A percentile compares a stretch with the other conserved stretches of the same genome.
Conservation (phyloP, 2,888 invertebrate genomes). For the Rhabditoides inermis region DNA sequence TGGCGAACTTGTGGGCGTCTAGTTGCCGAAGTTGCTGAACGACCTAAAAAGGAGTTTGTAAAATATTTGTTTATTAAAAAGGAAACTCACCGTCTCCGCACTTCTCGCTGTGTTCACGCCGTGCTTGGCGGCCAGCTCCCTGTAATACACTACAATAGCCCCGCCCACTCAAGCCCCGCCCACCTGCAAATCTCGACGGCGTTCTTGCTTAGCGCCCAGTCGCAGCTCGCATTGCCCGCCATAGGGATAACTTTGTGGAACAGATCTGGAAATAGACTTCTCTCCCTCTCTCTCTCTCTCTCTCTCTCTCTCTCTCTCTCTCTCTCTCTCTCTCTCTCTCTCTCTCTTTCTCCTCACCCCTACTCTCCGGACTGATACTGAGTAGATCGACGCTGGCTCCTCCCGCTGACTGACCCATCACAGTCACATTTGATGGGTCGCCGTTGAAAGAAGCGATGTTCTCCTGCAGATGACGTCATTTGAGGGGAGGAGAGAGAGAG, state of each 20-base stretch:
- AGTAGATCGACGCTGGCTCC: constrained; percentile 3
- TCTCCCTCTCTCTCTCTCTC: too few species aligned
- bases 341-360: too few species aligned
- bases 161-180: too few species aligned
- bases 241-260: constrained; percentile 9
- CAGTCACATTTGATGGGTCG: background rate
- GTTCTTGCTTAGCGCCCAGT: constrained; percentile 2
- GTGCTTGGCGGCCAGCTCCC: too few species aligned
- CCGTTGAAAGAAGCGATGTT: background rate
- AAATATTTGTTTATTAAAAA: background rate
- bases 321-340: too few species aligned
- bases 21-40: background rate
- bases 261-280: constrained; percentile 5
- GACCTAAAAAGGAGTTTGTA: background rate
- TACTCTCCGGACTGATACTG: background rate
- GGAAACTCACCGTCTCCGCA: too few species aligned
- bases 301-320: too few species aligned
- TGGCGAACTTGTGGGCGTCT: background rate
- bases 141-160: too few species aligned
- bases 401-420: constrained; percentile 4
- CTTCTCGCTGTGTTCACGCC: too few species aligned
- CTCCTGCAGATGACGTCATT: too few species aligned
- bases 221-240: constrained; percentile 2
- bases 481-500: too few species aligned
- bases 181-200: too few species aligned